These are phyloP conservation scores for Stenodema calcarata DNA, from an alignment of 2,888 invertebrate species.

Conservation along the genomic window DNA sequence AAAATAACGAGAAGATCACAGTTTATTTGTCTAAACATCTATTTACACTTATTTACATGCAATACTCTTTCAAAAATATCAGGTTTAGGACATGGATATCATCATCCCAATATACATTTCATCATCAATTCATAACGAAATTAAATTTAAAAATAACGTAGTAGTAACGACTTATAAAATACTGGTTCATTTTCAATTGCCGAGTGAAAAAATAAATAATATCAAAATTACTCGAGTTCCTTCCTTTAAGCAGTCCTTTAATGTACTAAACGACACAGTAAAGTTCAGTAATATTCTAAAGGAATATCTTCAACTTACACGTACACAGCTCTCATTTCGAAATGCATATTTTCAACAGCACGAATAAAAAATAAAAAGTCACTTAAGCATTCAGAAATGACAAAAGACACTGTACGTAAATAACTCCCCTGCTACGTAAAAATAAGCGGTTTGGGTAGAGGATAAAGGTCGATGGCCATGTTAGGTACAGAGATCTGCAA, in stretches of 20 bases:
- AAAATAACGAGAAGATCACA: neutral
- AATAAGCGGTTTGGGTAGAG: too few relatives aligned
- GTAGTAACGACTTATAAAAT: neutral
- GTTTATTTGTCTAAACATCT: neutral
- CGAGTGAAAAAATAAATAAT: neutral
- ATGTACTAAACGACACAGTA: too few relatives aligned
- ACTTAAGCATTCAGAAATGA: too few relatives aligned
- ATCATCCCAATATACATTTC: neutral
- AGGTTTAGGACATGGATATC: neutral
- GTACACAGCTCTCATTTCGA: neutral
- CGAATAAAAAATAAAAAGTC: too few relatives aligned
- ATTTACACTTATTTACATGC: neutral
- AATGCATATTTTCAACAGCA: too few relatives aligned
- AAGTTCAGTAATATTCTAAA: too few relatives aligned
- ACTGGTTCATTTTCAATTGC: neutral
- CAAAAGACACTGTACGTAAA: too few relatives aligned
- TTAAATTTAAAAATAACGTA: neutral
- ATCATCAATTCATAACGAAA: neutral
- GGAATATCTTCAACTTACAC: neutral
- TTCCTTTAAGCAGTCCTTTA: too few relatives aligned
- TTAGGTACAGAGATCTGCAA: too few relatives aligned
- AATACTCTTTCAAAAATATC: neutral
- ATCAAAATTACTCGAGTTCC: neutral
- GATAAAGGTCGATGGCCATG: too few relatives aligned
- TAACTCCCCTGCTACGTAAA: too few relatives aligned